Evolutionary conservation across 2,888 invertebrate species (phyloP), one percentile per base, ranked within the genome.

Genomic region (Lycia hirtaria): DNA sequence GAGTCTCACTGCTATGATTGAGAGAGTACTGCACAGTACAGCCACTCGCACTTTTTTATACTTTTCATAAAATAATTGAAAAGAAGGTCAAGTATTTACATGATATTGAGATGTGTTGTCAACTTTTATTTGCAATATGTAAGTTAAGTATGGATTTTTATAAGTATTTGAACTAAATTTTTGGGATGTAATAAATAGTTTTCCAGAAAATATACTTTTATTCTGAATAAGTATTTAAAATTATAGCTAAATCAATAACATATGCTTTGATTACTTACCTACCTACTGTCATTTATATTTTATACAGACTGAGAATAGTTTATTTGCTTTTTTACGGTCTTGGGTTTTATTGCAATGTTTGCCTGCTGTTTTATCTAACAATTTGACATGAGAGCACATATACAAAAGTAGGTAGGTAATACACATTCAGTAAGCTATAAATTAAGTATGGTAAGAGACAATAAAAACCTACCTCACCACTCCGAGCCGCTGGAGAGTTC

Each of bases 401-500:
- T 56, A 65, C 60, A 65, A 58, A 71, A 65, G 72, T 66, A 73
- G 68, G 71, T 70, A 71, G 68, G 61, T 66, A n/a, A n/a, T n/a
- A 60, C 45, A 60, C 53, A 50, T 53, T 33, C 30, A 35, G 3
- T 47, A 26, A 2, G 10, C 30, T 24, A 22, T 40, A 22, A 43
- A 32, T 30, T 19, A 60, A 24, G 37, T 40, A 33, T 17, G 12
- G 40, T 62, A 64, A 50, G 47, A 49, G 28, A 64, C 51, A 60
- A 50, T 54, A 52, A n/a, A 54, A 62, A 81, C 94, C 94, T 93
- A 97, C 97, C 95, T 96, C 95, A 85, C 96, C 97, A 89, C 97
- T 96, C 85, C 96, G 96, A 77, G 97, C 97, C 71, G 97, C 97
- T 87, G 98, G 97, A 76, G 97, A 98, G 92, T 97, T 97, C 89